phyloP scores from a whole-genome alignment of 1,140 invertebrate species.

The Asobara japonica region DNA sequence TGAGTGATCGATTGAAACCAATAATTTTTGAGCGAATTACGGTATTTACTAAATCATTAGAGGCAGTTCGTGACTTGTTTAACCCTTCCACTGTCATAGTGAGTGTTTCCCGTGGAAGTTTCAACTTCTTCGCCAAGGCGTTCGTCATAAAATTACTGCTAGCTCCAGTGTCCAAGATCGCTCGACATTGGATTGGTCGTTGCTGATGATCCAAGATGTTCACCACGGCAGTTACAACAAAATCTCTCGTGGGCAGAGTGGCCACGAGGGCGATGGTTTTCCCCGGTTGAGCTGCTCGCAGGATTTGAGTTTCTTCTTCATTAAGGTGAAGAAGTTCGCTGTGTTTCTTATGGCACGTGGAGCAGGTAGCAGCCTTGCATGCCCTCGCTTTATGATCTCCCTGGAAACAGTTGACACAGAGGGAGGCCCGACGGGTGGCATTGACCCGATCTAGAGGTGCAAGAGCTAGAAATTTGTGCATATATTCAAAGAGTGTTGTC shows the following conservation, averaged over 20 bases:
- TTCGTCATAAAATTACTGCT: slow-evolving; percentile 27
- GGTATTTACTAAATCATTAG: background rate
- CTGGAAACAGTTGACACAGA: slow-evolving; percentile 10
- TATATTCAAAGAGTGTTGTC: too few relatives aligned
- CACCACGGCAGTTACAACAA: background rate
- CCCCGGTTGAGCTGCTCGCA: background rate
- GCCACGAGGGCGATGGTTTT: background rate
- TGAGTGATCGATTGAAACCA: background rate
- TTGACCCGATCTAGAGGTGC: too few relatives aligned
- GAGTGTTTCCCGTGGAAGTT: background rate
- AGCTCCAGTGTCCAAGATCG: background rate
- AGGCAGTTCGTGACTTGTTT: background rate
- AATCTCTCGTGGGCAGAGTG: background rate
- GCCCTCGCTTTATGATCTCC: background rate
- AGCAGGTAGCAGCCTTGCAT: background rate
- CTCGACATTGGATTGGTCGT: background rate
- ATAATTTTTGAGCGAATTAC: background rate
- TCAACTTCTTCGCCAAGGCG: background rate
- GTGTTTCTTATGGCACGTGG: background rate
- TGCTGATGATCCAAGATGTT: background rate
- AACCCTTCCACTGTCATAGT: background rate
- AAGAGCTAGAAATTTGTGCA: too few relatives aligned
- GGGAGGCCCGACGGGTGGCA: too few relatives aligned
- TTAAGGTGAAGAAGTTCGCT: background rate
- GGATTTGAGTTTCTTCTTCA: background rate